These are phyloP conservation scores for Hemaris fuciformis DNA, from an alignment of 2,888 invertebrate genomes.

Conservation along the genomic window DNA sequence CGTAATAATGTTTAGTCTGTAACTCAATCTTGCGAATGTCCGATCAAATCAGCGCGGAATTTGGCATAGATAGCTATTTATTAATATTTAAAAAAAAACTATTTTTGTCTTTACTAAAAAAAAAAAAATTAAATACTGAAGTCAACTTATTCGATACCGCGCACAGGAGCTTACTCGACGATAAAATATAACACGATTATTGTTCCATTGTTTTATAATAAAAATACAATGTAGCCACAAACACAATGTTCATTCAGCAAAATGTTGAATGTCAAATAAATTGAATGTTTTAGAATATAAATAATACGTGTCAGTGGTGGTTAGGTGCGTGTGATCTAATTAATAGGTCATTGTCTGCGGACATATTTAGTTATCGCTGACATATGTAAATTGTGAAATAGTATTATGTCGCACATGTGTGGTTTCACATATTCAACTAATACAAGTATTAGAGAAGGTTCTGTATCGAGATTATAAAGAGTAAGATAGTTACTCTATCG, in stretches of 20 bases:
- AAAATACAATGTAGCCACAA: neutral
- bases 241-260: neutral
- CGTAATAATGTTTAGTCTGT: too few relatives aligned
- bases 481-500: too few relatives aligned
- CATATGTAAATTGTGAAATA: neutral
- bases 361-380: neutral
- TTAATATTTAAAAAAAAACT: too few relatives aligned
- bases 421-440: neutral
- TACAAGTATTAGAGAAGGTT: too few relatives aligned
- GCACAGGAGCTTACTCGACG: neutral
- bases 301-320: neutral
- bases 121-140: too few relatives aligned
- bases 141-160: neutral
- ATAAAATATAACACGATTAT: neutral
- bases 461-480: too few relatives aligned
- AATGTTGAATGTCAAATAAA: neutral
- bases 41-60: too few relatives aligned
- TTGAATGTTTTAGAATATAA: neutral
- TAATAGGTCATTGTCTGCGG: constrained; percentile 2
- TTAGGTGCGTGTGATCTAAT: neutral
- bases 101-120: too few relatives aligned
- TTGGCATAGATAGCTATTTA: too few relatives aligned
- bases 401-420: neutral
- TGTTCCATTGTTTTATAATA: neutral
- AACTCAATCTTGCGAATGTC: too few relatives aligned